Percentiles rank a stretch among this genome's conserved stretches.
Evolutionary conservation across 2,113 vertebrate species (phyloP).

Genomic region (Corvus cornix): DNA sequence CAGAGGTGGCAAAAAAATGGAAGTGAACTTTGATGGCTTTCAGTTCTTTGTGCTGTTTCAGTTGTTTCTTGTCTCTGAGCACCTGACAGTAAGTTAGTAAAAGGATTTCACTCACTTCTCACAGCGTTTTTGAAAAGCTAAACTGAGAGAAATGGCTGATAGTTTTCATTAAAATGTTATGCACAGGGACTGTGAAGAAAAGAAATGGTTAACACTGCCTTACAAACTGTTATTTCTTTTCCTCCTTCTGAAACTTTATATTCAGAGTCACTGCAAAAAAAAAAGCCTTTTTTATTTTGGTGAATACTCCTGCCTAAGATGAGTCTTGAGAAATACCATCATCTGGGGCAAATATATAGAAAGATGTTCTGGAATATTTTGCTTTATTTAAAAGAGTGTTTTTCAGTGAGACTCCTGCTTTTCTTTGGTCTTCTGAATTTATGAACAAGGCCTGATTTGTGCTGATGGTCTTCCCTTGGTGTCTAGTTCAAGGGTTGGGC

Average conservation of each 20-base stretch:
- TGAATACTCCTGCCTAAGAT: neutral
- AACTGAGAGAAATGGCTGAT: rapidly evolving
- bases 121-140: neutral
- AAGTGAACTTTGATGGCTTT: neutral
- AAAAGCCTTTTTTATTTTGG: neutral
- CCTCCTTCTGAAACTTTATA: neutral
- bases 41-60: neutral
- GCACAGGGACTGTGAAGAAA: neutral
- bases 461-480: rapidly evolving
- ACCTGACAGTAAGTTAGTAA: neutral
- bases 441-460: neutral
- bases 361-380: neutral
- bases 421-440: neutral
- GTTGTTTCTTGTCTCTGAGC: neutral
- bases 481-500: neutral
- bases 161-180: neutral
- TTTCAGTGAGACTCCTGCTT: neutral
- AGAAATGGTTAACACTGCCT: neutral
- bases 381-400: neutral
- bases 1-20: neutral
- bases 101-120: neutral
- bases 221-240: neutral
- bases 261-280: neutral
- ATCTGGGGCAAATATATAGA: neutral
- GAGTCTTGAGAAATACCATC: neutral